phyloP scores from a whole-genome alignment of 2,888 invertebrate species.

The Drosophila mimica region DNA sequence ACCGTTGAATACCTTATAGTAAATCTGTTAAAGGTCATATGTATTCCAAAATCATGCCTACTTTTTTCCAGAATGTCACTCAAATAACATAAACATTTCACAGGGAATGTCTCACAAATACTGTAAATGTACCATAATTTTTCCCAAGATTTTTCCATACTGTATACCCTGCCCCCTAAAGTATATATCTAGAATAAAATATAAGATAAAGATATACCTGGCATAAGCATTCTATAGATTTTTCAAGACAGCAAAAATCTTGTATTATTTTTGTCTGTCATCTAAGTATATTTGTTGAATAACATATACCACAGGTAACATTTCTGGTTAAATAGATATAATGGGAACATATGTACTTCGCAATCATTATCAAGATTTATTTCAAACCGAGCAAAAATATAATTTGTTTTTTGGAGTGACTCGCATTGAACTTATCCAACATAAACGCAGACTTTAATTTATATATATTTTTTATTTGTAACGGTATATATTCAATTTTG shows the following conservation, averaged over 20 bases:
- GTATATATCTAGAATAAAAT: too few relatives aligned
- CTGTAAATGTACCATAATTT: too few relatives aligned
- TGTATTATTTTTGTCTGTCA: background rate
- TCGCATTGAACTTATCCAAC: constrained; percentile 4
- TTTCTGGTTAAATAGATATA: background rate
- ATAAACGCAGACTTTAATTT: background rate
- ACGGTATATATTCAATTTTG: too few relatives aligned
- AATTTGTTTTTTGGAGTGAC: background rate
- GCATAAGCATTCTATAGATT: background rate
- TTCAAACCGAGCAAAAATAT: background rate
- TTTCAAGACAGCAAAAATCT: background rate
- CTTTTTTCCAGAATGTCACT: background rate
- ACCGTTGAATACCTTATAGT: too few relatives aligned
- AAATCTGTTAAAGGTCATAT: background rate
- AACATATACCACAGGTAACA: background rate
- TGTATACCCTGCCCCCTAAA: too few relatives aligned
- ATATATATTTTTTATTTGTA: background rate
- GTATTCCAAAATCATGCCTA: background rate
- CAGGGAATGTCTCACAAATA: too few relatives aligned
- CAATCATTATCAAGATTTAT: background rate
- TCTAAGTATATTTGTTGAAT: background rate
- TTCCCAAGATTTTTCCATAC: too few relatives aligned
- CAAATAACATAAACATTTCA: too few relatives aligned
- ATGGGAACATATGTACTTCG: background rate
- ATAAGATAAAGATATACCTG: background rate